Evolutionary conservation across 2,797 vertebrate species (phyloP), one percentile per base, ranked within the genome.

Genomic region (Agapornis canus): DNA sequence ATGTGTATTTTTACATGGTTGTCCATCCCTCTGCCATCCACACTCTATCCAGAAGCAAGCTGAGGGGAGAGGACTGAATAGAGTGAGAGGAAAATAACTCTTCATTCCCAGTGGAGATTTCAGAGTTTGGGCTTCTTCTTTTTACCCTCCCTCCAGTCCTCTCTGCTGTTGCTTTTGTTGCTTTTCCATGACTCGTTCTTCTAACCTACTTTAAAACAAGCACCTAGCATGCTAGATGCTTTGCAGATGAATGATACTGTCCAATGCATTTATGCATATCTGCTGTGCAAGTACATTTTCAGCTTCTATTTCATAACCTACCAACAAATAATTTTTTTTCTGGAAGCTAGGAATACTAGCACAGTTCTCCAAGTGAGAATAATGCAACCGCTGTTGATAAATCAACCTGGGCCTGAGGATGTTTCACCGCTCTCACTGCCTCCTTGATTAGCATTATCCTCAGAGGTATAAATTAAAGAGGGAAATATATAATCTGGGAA

Each of bases 401-500:
- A 90, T 96, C 94, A 92, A 69, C 72, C 63, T 16, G 13, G 43
- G 48, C 63, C 80, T 0, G 10, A 82, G 63, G 73, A 42, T 52
- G 37, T 77, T 88, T 92, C 82, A 92, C 91, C 52, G n/a, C 66
- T 86, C 87, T 80, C 5, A 1, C 65, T 83, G 86, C 82, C 76
- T 78, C 52, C 85, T 79, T 94, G 82, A 94, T 96, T 94, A 94
- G 91, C 79, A 22, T 89, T 96, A 93, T 93, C 37, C 91, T 95
- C 89, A 83, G 92, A 82, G 89, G 94, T 84, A 92, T 92, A 96
- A 94, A 95, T 96, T 96, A 96, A 91, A 90, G 85, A 68, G 87
- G 82, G 94, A 95, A 97, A 95, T 84, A 79, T 29, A 91, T 92
- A 96, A 96, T 91, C 94, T 90, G 89, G 92, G 91, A 97, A 94